Evolutionary conservation across 2,888 invertebrate species (phyloP), one percentile per base, ranked within the genome.

Genomic region (Thyatira batis): DNA sequence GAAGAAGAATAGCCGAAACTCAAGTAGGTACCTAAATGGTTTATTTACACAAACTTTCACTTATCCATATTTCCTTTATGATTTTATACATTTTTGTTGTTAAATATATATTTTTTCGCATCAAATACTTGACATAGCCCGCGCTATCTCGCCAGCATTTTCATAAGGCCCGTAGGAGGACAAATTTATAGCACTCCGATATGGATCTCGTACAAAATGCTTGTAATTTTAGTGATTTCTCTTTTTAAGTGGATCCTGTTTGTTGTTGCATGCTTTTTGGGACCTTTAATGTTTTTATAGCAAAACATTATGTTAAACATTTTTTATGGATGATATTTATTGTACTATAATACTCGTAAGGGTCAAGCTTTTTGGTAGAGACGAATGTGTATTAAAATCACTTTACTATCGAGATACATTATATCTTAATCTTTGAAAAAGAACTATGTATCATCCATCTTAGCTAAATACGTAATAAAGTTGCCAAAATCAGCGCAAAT

Each of bases 151-250:
- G 55, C 55, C 51, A 56, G 67, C 66, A 72, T 82, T 85, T 85
- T 84, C 84, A 84, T 85, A 84, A 82, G 82, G 79, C 76, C 69
- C 70, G 66, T 69, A 67, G 65, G 71, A 60, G 73, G 76, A 82
- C 80, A 80, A 82, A 86, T 87, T 85, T 86, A 86, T 86, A 72
- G 73, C 76, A 53, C 39, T 23, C 53, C 63, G 84, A 82, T 86
- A 85, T 71, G 69, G 67, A 87, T 87, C 87, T 78, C 66, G 56
- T 72, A 79, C 82, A 80, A 82, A 87, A 87, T 84, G 76, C 75
- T 80, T 84, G 87, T 82, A 83, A 85, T 87, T 85, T 85, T 75
- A 71, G 71, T 67, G 65, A 82, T 81, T 80, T 79, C 73, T 80
- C 78, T 80, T 76, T 75, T 65, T 65, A 51, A 51, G n/a, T 25